Conservation (phyloP, 1,140 invertebrate species). For the Paraescarpia echinospica region DNA sequence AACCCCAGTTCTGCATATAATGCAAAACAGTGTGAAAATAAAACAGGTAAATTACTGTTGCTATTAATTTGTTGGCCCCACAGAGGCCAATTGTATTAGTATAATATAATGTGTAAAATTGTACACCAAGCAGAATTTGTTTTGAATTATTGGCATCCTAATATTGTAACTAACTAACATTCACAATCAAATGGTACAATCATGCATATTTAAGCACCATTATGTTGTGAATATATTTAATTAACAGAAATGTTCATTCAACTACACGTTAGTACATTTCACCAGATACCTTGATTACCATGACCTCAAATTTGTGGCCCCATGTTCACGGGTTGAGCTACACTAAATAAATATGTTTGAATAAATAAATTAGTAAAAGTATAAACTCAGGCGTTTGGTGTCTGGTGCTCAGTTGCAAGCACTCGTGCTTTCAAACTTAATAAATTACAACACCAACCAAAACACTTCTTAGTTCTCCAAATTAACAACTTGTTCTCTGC, state of each 20-base stretch:
- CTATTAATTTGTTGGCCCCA: neutral
- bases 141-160: neutral
- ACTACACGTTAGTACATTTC: neutral
- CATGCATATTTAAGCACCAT: neutral
- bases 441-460: neutral
- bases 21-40: neutral
- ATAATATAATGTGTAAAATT: neutral
- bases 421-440: neutral
- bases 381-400: neutral
- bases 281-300: neutral
- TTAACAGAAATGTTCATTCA: neutral
- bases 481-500: neutral
- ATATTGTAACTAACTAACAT: neutral
- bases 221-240: neutral
- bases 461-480: neutral
- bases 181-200: neutral
- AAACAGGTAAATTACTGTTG: neutral
- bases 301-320: neutral
- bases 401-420: neutral
- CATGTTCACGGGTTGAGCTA: neutral
- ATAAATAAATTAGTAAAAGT: neutral
- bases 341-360: neutral
- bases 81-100: neutral
- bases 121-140: neutral
- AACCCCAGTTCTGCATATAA: neutral